These are phyloP conservation scores for Octodonta nipae DNA, from an alignment of 2,888 invertebrate species.

Conservation along the genomic window DNA sequence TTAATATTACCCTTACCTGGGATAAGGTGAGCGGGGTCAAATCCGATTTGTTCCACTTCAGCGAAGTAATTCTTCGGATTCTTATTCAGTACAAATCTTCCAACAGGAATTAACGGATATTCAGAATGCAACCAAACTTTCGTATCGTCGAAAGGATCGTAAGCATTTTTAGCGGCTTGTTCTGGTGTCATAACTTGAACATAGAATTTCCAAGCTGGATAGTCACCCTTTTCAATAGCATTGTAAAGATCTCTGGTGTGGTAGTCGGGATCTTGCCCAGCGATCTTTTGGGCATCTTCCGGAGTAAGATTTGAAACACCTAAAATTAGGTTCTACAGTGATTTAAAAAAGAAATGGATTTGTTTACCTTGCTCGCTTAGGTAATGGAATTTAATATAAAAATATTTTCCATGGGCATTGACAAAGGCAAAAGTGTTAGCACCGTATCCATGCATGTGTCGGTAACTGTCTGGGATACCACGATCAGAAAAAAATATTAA, in stretches of 20 bases:
- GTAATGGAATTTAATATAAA: slow-evolving; percentile 86
- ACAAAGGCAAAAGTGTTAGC: slow-evolving; percentile 86
- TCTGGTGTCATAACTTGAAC: slow-evolving; percentile 81
- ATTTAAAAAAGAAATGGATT: no score
- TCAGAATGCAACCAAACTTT: slow-evolving; percentile 88
- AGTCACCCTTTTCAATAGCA: slow-evolving; percentile 61
- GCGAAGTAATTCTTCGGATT: slow-evolving; percentile 89
- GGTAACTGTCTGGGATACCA: slow-evolving; percentile 80
- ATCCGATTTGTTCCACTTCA: slow-evolving; percentile 88
- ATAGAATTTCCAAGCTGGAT: slow-evolving; percentile 67
- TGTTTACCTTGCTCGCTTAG: slow-evolving; percentile 73
- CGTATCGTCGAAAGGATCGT: slow-evolving; percentile 87
- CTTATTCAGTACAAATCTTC: slow-evolving; percentile 69
- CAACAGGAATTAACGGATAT: slow-evolving; percentile 78
- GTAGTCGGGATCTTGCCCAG: slow-evolving; percentile 76
- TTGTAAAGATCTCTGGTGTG: slow-evolving; percentile 79
- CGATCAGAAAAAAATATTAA: slow-evolving; percentile 79
- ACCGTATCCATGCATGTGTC: slow-evolving; percentile 68
- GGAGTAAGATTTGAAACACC: slow-evolving; percentile 63
- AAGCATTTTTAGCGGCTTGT: slow-evolving; percentile 64
- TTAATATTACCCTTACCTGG: slow-evolving; percentile 44
- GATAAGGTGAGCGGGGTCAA: slow-evolving; percentile 76
- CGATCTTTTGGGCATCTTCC: slow-evolving; percentile 54
- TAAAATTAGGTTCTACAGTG: no score
- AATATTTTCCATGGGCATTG: slow-evolving; percentile 52